Base-by-base conservation (phyloP, 1,140 invertebrate genomes). In the Conus betulinus region DNA sequence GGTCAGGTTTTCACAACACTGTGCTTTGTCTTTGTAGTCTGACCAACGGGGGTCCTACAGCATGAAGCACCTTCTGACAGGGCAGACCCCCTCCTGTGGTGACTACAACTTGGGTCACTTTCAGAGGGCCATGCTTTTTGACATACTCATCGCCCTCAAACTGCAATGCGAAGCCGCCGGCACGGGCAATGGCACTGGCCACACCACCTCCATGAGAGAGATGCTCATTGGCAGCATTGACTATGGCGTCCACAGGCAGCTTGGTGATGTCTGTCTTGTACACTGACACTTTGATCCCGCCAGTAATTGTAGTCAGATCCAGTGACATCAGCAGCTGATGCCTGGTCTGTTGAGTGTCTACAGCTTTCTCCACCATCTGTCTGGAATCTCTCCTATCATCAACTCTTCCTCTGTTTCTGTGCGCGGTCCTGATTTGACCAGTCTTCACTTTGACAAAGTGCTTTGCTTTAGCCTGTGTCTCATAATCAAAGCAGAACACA, bases 201-300 rank as follows among this genome's bases (percentile, higher is more conserved):
- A 98, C 90, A 95, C 98, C 98, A 74, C 97, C 97, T 51, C 98
- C 98, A 84, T 97, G 97, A 55, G 96, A 93, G 27, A 99, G 95
- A 27, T 94, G 93, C 13, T 96, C 96, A 95, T 99, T 98, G 5
- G 98, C 98, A 85, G 98, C 98, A 96, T 98, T 99, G 0, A 98
- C 98, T 93, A 99, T 98, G 1, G 97, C 97, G 96, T 98, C 98
- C 78, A 98, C 96, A 96, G 97, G 97, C 11, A 98, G 95, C 76
- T 96, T 96, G 3, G 98, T 98, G 25, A 99, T 98, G 94, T 98
- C 97, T n/a, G 97, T 98, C 85, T 88, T 85, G 60, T 91, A 92
- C 52, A 93, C 88, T 67, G 85, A 74, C 15, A 94, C 88, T 25
- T 85, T 84, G 5, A 92, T 78, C 5, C 85, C 51, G n/a, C 13